Conservation (phyloP, 2,888 invertebrate species). For the Salticus scenicus region DNA sequence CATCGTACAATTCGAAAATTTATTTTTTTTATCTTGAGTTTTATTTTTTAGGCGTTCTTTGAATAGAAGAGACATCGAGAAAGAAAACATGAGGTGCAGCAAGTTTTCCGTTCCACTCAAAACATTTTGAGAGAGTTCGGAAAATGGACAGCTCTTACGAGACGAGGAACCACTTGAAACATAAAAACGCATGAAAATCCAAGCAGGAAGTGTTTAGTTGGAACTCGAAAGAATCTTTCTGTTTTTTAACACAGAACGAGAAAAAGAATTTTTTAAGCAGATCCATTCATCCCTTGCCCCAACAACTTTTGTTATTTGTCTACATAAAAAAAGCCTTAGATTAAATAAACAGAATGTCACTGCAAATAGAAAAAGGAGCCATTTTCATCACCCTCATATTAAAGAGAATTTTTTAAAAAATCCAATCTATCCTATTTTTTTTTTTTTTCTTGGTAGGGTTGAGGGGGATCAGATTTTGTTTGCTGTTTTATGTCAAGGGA, state of each 20-base stretch:
- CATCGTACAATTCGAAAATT: background rate
- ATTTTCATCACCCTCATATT: no score
- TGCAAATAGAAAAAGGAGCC: no score
- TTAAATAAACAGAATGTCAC: no score
- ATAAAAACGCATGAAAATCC: background rate
- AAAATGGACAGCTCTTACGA: background rate
- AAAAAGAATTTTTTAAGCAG: no score
- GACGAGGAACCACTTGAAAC: background rate
- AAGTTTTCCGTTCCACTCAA: constrained; percentile 6
- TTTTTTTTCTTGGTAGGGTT: no score
- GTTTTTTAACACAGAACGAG: background rate
- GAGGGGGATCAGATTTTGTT: no score
- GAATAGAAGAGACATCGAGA: constrained; percentile 8
- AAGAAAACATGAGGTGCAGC: background rate
- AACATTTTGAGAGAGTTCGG: background rate
- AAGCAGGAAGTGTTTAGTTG: background rate
- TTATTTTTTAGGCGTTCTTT: background rate
- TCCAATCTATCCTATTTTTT: no score
- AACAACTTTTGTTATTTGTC: no score
- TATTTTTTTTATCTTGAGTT: background rate
- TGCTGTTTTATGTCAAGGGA: no score
- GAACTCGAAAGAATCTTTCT: background rate
- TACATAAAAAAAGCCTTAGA: no score
- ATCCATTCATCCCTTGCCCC: no score
- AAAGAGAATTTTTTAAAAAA: no score